Conservation (phyloP, 2,797 vertebrate genomes). For the Pitangus sulphuratus region DNA sequence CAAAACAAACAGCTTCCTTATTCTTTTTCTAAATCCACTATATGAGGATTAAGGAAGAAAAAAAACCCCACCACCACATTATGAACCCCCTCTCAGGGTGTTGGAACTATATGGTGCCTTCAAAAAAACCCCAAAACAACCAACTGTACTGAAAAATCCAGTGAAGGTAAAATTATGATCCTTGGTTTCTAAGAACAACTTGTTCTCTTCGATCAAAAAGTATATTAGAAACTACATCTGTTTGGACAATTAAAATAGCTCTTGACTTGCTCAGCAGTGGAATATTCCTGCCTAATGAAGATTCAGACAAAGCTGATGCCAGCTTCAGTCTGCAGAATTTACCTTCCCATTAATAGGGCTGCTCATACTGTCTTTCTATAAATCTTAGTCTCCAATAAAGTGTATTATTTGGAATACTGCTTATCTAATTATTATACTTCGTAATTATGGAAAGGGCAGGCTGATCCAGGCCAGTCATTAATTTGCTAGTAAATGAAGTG, state of each 20-base stretch:
- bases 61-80: not conserved
- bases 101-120: not conserved
- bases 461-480: conserved; percentile 28
- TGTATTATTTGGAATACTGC: conserved; percentile 23
- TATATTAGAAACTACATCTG: not conserved
- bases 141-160: not conserved
- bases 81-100: not conserved
- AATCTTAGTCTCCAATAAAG: conserved; percentile 1
- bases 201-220: not conserved
- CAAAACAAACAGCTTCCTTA: not conserved
- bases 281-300: not conserved
- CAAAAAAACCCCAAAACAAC: not conserved
- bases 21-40: not conserved
- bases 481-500: conserved; percentile 23
- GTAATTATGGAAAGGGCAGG: conserved; percentile 4
- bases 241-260: not conserved
- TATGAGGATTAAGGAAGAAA: not conserved
- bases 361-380: not conserved
- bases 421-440: conserved; percentile 22
- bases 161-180: not conserved
- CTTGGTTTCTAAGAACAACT: not conserved
- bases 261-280: not conserved
- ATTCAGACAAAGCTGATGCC: not conserved
- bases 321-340: not conserved
- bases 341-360: not conserved